Evolutionary conservation across 2,113 vertebrate species (phyloP).

Genomic region (Cinclus cinclus): DNA sequence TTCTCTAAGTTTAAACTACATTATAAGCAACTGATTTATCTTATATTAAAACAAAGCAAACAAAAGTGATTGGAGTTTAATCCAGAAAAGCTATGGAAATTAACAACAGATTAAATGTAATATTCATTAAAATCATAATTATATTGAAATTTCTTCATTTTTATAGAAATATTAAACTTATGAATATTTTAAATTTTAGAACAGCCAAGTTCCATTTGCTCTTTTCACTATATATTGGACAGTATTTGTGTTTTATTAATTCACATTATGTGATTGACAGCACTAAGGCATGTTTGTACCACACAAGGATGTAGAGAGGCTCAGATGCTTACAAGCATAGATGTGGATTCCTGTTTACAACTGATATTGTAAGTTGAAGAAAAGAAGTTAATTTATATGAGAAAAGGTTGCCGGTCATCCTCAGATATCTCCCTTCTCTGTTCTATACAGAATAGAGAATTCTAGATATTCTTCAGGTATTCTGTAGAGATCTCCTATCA

Average conservation of each 20-base stretch:
- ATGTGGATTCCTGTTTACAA: neutral
- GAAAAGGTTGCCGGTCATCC: neutral
- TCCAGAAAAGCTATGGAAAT: slow-evolving; percentile 16
- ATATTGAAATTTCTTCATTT: neutral
- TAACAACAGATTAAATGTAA: neutral
- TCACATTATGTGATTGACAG: neutral
- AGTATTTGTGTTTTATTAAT: neutral
- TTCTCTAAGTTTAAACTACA: neutral
- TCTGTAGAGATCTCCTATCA: neutral
- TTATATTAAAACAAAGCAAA: slow-evolving; percentile 6
- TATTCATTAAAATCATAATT: neutral
- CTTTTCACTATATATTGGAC: neutral
- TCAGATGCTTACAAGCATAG: neutral
- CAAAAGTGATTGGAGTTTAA: neutral
- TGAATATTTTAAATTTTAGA: neutral
- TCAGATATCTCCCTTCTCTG: neutral
- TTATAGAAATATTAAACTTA: neutral
- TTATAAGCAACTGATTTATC: neutral
- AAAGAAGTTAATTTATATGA: neutral
- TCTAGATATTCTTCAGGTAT: neutral
- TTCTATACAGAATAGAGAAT: neutral
- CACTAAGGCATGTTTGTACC: neutral
- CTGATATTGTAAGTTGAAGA: neutral
- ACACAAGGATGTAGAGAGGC: fast-evolving
- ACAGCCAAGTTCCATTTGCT: neutral